Evolutionary conservation across 2,113 vertebrate genomes (phyloP).

Genomic region (Mugil cephalus): DNA sequence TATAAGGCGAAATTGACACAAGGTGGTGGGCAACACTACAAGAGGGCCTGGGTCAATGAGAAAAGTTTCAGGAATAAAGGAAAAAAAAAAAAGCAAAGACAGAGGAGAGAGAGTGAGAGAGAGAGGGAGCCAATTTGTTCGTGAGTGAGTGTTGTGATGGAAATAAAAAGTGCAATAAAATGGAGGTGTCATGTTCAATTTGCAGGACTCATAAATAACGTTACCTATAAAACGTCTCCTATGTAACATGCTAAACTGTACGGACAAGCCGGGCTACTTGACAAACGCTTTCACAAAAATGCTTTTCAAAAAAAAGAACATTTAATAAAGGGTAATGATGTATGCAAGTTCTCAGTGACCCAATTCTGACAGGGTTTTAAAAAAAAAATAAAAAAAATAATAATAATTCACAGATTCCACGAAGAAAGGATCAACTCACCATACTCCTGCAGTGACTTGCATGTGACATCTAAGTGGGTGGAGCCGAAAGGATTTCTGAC

Average conservation of each 20-base stretch:
- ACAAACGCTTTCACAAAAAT: slow-evolving; percentile 1
- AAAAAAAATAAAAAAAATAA: too few species aligned
- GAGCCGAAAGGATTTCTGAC: slow-evolving; percentile 96
- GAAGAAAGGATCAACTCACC: slow-evolving; percentile 85
- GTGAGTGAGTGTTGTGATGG: slow-evolving; percentile 45
- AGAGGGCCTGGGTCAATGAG: slow-evolving; percentile 59
- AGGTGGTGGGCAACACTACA: slow-evolving; percentile 45
- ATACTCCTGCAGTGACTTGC: slow-evolving; percentile 92
- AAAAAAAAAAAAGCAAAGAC: slow-evolving; percentile 43
- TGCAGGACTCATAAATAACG: slow-evolving; percentile 69
- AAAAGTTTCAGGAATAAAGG: slow-evolving; percentile 54
- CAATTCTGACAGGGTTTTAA: neutral
- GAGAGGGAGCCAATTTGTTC: slow-evolving; percentile 51
- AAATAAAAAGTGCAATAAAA: slow-evolving; percentile 71
- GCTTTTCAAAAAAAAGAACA: too few species aligned
- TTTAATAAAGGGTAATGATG: slow-evolving; percentile 11
- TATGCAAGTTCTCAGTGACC: neutral
- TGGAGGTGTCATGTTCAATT: slow-evolving; percentile 78
- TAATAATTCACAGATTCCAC: neutral
- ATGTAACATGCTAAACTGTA: slow-evolving; percentile 36
- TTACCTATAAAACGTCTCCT: slow-evolving; percentile 64
- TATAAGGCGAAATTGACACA: slow-evolving; percentile 63
- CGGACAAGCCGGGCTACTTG: slow-evolving; percentile 3
- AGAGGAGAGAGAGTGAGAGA: slow-evolving; percentile 37
- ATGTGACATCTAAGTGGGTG: slow-evolving; percentile 90